These are phyloP conservation scores for Emmelina monodactyla DNA, from an alignment of 2,888 invertebrate species.

Conservation along the genomic window DNA sequence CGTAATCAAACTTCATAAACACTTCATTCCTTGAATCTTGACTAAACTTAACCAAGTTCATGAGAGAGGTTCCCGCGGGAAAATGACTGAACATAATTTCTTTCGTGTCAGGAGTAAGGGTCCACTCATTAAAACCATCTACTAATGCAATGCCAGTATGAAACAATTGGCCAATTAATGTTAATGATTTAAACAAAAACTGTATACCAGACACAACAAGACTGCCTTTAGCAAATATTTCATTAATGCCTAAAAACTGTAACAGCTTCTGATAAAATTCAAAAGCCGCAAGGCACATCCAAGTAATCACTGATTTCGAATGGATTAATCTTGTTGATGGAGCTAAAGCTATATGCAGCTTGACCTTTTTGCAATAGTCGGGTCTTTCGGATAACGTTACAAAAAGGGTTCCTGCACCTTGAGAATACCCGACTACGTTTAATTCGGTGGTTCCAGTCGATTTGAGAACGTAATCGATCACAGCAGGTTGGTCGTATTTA, in stretches of 20 bases:
- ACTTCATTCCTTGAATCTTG: slow-evolving; percentile 24
- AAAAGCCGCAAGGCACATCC: slow-evolving; percentile 17
- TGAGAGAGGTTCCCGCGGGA: slow-evolving; percentile 33
- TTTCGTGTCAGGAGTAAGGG: slow-evolving; percentile 27
- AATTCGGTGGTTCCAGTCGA: slow-evolving; percentile 26
- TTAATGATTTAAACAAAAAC: slow-evolving; percentile 29
- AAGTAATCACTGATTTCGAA: slow-evolving; percentile 30
- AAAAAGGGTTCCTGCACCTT: slow-evolving; percentile 72
- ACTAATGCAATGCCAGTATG: slow-evolving; percentile 19
- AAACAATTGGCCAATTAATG: slow-evolving; percentile 24
- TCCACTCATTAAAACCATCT: slow-evolving; percentile 30
- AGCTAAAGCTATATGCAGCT: slow-evolving; percentile 68
- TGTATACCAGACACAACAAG: too few relatives aligned
- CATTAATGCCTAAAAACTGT: slow-evolving; percentile 21
- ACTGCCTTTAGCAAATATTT: slow-evolving; percentile 30
- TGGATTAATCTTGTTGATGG: slow-evolving; percentile 64
- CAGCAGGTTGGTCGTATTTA: slow-evolving; percentile 75
- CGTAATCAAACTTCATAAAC: slow-evolving; percentile 41
- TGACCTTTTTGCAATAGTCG: slow-evolving; percentile 70
- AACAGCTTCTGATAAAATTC: slow-evolving; percentile 20
- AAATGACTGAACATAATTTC: slow-evolving; percentile 29
- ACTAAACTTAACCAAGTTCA: slow-evolving; percentile 35
- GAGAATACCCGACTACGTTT: slow-evolving; percentile 75
- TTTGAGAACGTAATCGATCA: slow-evolving; percentile 33
- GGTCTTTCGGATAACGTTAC: slow-evolving; percentile 72